phyloP scores from a whole-genome alignment of 2,113 vertebrate genomes.

The Smithornis capensis region DNA sequence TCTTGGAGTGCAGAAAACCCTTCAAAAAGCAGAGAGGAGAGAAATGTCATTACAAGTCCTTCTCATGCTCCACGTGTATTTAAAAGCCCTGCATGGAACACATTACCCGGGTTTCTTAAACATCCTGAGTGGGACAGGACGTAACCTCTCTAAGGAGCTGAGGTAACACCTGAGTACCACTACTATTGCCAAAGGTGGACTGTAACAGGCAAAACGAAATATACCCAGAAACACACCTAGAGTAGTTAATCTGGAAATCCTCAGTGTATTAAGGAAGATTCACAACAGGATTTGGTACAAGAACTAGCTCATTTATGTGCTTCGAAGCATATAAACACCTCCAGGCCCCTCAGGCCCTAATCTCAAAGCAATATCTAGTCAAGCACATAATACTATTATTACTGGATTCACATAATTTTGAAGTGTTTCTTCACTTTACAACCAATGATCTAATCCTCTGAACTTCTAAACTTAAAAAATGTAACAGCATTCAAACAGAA shows the following conservation, averaged over 20 bases:
- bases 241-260: background rate
- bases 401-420: background rate
- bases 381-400: background rate
- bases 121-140: background rate
- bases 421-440: background rate
- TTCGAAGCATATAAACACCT: background rate
- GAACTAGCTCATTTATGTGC: background rate
- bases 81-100: background rate
- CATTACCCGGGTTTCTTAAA: accelerated
- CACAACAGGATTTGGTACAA: background rate
- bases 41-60: background rate
- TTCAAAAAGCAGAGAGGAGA: conserved; percentile 22
- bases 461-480: background rate
- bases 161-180: background rate
- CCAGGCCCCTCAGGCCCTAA: background rate
- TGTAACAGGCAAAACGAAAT: background rate
- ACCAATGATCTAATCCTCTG: background rate
- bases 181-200: background rate
- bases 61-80: accelerated
- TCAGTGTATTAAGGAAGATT: background rate
- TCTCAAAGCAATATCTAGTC: background rate
- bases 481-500: background rate
- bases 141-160: background rate
- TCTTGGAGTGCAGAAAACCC: conserved; percentile 91
- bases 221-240: background rate